Conservation (phyloP, 2,113 vertebrate species). For the Hemibagrus wyckioides region DNA sequence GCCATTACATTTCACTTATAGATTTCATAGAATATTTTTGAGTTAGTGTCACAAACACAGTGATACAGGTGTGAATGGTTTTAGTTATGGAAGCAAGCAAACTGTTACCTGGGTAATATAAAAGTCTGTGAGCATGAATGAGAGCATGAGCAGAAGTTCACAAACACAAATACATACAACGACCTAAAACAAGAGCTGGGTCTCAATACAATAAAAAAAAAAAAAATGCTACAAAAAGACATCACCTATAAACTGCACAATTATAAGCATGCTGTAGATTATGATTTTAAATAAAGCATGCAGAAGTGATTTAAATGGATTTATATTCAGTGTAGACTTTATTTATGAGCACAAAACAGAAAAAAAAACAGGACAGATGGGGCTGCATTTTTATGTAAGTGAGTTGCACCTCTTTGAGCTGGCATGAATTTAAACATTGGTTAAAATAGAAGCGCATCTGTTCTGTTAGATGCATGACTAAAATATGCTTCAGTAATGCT, state of each 20-base stretch:
- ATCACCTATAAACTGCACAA: background rate
- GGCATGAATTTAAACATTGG: slow-evolving; percentile 15
- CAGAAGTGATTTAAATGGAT: background rate
- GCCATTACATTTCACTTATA: background rate
- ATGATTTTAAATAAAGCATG: background rate
- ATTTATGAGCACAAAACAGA: background rate
- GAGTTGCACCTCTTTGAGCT: background rate
- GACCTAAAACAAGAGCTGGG: background rate
- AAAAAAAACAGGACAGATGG: slow-evolving; percentile 3
- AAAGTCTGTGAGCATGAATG: too few relatives aligned
- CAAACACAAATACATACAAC: background rate
- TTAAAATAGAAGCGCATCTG: slow-evolving; percentile 22
- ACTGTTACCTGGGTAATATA: background rate
- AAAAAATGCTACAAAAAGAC: background rate
- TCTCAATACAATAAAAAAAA: background rate
- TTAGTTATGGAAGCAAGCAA: background rate
- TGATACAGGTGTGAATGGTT: background rate
- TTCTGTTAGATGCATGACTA: background rate
- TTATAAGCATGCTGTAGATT: background rate
- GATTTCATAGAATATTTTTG: background rate
- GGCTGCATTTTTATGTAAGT: slow-evolving; percentile 11
- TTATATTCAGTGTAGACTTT: background rate
- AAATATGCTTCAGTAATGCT: slow-evolving; percentile 1
- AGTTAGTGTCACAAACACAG: background rate
- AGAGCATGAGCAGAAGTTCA: background rate